Evolutionary conservation across 2,797 vertebrate genomes (phyloP).

Genomic region (Fistularia tabacaria): DNA sequence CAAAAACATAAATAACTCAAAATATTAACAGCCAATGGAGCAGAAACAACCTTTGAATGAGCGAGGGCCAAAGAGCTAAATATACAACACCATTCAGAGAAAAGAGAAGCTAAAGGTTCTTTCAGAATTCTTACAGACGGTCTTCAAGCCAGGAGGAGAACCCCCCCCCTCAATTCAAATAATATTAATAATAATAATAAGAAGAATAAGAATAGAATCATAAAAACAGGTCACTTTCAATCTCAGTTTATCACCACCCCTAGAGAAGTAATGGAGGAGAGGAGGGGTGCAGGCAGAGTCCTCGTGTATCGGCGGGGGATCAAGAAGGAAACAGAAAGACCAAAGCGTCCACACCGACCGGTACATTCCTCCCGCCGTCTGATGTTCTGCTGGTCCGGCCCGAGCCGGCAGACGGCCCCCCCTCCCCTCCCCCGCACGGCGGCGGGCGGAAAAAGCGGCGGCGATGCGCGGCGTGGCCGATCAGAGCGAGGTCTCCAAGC

Average conservation of each 20-base stretch:
- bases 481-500: constrained; percentile 99
- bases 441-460: constrained; percentile 50
- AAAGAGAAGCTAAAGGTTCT: constrained; percentile 82
- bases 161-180: constrained; percentile 71
- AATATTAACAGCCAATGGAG: constrained; percentile 99
- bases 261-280: constrained; percentile 74
- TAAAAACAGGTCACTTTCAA: constrained; percentile 89
- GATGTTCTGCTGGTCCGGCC: constrained; percentile 82
- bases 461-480: constrained; percentile 55
- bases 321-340: constrained; percentile 64
- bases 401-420: constrained; percentile 24
- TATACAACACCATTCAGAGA: constrained; percentile 82
- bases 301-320: constrained; percentile 68
- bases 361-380: constrained; percentile 94
- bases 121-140: constrained; percentile 71
- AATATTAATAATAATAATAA: constrained; percentile 67
- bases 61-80: constrained; percentile 86
- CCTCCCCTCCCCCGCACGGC: constrained; percentile 38
- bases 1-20: constrained; percentile 98
- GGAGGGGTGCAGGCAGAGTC: constrained; percentile 58
- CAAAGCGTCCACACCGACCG: constrained; percentile 82
- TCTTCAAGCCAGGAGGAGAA: constrained; percentile 79
- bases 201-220: constrained; percentile 57
- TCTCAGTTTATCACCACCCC: constrained; percentile 85
- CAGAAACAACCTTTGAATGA: constrained; percentile 93